phyloP scores from a whole-genome alignment of 2,797 vertebrate genomes.

The Prunella strophiata region DNA sequence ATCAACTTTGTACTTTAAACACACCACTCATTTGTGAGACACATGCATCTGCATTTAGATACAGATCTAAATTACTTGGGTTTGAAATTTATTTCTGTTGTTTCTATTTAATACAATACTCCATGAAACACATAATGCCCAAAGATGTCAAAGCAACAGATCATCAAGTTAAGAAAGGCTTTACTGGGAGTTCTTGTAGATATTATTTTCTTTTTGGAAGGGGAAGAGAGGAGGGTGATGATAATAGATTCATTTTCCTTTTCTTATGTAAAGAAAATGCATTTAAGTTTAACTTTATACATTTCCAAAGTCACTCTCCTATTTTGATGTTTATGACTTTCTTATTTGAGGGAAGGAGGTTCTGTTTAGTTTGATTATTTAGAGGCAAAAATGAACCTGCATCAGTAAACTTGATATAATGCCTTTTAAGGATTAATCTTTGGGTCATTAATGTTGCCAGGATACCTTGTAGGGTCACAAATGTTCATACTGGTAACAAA shows the following conservation, averaged over 20 bases:
- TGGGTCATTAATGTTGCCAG: neutral
- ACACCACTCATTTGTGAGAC: constrained; percentile 75
- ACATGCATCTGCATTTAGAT: constrained; percentile 66
- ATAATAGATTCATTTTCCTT: neutral
- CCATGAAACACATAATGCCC: neutral
- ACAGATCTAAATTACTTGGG: constrained; percentile 29
- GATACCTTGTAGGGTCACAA: neutral
- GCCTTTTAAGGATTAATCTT: neutral
- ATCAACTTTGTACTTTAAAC: constrained; percentile 90
- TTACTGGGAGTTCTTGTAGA: neutral
- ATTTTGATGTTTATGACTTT: neutral
- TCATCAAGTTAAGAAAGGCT: neutral
- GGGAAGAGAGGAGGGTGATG: neutral
- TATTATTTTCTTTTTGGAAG: neutral
- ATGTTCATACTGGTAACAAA: neutral
- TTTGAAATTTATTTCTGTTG: neutral
- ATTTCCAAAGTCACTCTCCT: neutral
- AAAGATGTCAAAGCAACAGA: neutral
- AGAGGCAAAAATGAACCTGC: neutral
- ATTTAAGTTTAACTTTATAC: neutral
- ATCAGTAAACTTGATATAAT: neutral
- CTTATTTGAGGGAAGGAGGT: neutral
- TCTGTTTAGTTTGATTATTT: neutral
- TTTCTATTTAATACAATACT: constrained; percentile 17
- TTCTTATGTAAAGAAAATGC: neutral